Evolutionary conservation across 2,888 invertebrate species (phyloP).

Genomic region (Fragum fragum): DNA sequence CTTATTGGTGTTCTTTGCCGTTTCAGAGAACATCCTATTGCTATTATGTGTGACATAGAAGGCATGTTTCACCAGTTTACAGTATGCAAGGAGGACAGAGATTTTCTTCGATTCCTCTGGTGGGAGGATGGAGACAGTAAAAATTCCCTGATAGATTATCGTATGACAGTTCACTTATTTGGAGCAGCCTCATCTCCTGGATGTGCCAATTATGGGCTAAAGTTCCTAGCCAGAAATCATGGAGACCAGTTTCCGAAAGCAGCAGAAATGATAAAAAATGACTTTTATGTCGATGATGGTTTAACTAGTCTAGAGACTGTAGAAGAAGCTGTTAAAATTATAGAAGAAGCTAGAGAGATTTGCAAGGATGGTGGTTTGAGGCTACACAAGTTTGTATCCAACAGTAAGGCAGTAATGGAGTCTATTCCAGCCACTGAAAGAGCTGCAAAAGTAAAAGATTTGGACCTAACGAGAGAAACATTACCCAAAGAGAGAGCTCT

Average conservation of each 20-base stretch:
- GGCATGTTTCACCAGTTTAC: too few species aligned
- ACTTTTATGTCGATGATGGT: slow-evolving; percentile 54
- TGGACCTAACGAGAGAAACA: slow-evolving; percentile 28
- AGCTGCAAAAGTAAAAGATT: slow-evolving; percentile 28
- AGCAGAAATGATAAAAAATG: slow-evolving; percentile 28
- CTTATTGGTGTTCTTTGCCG: slow-evolving; percentile 62
- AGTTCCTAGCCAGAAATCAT: slow-evolving; percentile 32
- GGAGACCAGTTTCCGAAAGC: slow-evolving; percentile 24
- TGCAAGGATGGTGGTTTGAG: slow-evolving; percentile 47
- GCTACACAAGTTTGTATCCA: slow-evolving; percentile 62
- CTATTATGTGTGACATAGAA: slow-evolving; percentile 55
- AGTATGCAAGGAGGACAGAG: background rate
- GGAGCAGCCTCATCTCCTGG: slow-evolving; percentile 63
- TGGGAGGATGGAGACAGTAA: background rate
- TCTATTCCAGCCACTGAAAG: slow-evolving; percentile 41
- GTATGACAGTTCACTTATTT: slow-evolving; percentile 7
- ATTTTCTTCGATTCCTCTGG: slow-evolving; percentile 10
- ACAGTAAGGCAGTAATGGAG: slow-evolving; percentile 51
- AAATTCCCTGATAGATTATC: background rate
- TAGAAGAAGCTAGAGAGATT: slow-evolving; percentile 30
- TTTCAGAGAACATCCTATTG: slow-evolving; percentile 56
- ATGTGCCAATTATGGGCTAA: slow-evolving; percentile 50
- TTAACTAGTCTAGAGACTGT: slow-evolving; percentile 24
- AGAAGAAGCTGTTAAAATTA: slow-evolving; percentile 39
- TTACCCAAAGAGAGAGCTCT: slow-evolving; percentile 54